Percentiles rank a stretch among this genome's conserved stretches.
Conservation (phyloP, 2,113 vertebrate genomes). For the Neolamprologus caudopunctatus region DNA sequence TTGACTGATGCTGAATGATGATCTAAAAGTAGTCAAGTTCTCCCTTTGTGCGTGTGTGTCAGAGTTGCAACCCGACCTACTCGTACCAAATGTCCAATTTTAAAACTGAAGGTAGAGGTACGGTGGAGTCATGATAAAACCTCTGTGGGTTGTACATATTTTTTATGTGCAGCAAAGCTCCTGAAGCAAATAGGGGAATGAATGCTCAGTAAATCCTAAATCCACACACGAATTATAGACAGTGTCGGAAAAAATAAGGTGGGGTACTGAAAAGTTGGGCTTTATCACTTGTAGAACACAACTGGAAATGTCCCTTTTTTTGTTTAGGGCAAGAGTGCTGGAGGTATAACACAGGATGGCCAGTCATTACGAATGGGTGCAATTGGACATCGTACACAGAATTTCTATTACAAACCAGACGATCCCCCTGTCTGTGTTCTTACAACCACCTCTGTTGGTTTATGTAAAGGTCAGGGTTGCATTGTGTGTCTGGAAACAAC, state of each 20-base stretch:
- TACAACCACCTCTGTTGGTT: background rate
- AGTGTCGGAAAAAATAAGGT: background rate
- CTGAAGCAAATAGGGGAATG: background rate
- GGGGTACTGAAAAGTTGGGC: background rate
- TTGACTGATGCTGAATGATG: conserved; percentile 18
- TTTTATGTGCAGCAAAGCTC: background rate
- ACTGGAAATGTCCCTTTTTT: background rate
- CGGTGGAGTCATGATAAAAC: background rate
- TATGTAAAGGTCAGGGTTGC: background rate
- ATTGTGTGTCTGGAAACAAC: background rate
- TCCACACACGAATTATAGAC: background rate
- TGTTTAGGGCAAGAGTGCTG: background rate
- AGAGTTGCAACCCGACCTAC: background rate
- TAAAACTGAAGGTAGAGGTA: background rate
- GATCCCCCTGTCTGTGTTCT: background rate
- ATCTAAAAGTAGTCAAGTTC: conserved; percentile 10
- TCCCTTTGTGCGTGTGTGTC: background rate
- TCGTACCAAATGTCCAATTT: background rate
- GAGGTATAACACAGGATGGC: background rate
- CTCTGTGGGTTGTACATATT: background rate
- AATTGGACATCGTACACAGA: background rate
- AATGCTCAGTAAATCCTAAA: background rate
- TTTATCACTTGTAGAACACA: background rate
- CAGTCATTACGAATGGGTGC: background rate
- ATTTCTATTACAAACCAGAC: background rate